Conservation (phyloP, 2,888 invertebrate genomes). For the Cryptocephalus primarius region DNA sequence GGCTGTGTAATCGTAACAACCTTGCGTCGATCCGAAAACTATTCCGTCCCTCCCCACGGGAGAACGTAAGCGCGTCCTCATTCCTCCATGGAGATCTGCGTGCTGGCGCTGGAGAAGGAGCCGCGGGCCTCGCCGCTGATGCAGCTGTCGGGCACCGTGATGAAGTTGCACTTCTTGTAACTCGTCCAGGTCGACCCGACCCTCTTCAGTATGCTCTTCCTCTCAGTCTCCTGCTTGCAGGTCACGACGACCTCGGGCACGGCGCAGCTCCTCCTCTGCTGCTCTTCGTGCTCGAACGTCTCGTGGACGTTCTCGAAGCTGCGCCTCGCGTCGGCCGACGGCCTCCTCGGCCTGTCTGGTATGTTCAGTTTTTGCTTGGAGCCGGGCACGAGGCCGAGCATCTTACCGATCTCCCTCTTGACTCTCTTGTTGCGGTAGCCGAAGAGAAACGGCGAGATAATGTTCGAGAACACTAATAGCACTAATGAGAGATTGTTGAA, state of each 20-base stretch:
- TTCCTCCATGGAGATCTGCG: conserved; percentile 34
- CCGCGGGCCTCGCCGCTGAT: conserved; percentile 32
- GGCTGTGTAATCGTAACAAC: not conserved
- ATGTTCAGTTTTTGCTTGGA: conserved; percentile 6
- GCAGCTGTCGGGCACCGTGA: conserved; percentile 34
- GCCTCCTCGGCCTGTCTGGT: conserved; percentile 6
- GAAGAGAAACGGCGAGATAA: conserved; percentile 64
- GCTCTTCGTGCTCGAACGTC: conserved; percentile 11
- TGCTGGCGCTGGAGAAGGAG: conserved; percentile 36
- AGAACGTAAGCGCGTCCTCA: conserved; percentile 2
- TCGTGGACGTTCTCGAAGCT: conserved; percentile 14
- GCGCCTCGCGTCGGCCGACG: conserved; percentile 6
- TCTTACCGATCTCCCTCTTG: conserved; percentile 43
- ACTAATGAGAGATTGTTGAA: conserved; percentile 45
- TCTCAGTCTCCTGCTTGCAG: conserved; percentile 27
- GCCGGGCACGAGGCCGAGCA: conserved; percentile 32
- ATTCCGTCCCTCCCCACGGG: too few relatives aligned
- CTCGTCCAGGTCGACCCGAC: conserved; percentile 29
- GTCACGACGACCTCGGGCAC: conserved; percentile 31
- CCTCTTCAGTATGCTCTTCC: conserved; percentile 33
- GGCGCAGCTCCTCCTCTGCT: conserved; percentile 4
- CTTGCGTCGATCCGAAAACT: not conserved
- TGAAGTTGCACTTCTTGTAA: conserved; percentile 33
- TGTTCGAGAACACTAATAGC: conserved; percentile 49
- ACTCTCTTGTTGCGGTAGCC: conserved; percentile 64